Evolutionary conservation across 2,888 invertebrate species (phyloP).

Genomic region (Tortricodes alternella): DNA sequence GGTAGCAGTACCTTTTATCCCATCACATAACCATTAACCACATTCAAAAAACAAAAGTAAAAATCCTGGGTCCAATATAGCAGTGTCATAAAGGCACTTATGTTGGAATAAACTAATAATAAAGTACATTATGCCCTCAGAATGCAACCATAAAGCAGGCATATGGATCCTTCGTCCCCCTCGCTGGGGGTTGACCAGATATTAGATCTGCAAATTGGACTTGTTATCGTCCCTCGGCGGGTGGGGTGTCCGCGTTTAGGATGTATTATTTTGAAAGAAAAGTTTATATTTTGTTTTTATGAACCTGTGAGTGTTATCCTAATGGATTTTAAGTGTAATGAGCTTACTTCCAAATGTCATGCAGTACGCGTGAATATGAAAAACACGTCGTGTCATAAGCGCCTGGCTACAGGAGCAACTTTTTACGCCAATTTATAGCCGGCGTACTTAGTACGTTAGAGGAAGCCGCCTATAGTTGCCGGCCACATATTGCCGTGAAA

Average conservation of each 20-base stretch:
- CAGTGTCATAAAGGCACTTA: constrained; percentile 20
- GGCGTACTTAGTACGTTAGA: too few species aligned
- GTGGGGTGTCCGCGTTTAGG: constrained; percentile 43
- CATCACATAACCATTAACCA: not conserved
- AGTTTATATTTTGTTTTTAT: not conserved
- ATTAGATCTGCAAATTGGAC: constrained; percentile 78
- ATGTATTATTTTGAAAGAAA: not conserved
- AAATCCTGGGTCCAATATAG: constrained; percentile 6
- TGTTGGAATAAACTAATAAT: constrained; percentile 22
- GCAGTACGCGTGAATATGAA: too few species aligned
- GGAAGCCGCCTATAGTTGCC: too few species aligned
- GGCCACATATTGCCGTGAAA: too few species aligned
- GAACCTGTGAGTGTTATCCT: not conserved
- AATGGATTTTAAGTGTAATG: too few species aligned
- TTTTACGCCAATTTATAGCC: too few species aligned
- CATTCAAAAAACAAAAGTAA: constrained; percentile 3
- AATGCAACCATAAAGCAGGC: constrained; percentile 52
- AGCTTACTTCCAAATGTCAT: too few species aligned
- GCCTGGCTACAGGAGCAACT: too few species aligned
- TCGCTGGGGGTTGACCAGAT: constrained; percentile 45
- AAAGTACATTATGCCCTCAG: constrained; percentile 25
- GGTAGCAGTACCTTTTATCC: too few species aligned
- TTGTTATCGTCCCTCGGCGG: constrained; percentile 56
- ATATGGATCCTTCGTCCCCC: constrained; percentile 53
- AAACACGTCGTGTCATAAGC: too few species aligned